Conservation (phyloP, 1,140 invertebrate genomes). For the Aphidius gifuensis region DNA sequence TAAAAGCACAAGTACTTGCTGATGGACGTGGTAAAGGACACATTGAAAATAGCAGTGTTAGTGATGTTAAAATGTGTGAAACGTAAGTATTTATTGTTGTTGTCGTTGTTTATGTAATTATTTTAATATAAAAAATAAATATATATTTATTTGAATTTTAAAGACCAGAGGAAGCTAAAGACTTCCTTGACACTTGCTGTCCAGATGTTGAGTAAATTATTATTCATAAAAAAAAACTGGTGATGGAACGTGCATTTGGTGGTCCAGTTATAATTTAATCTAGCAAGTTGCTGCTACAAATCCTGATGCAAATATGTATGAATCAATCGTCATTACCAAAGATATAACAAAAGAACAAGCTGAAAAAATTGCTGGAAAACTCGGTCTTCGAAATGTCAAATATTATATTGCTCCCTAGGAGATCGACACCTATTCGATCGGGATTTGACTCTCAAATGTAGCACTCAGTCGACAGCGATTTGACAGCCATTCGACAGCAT, state of each 20-base stretch:
- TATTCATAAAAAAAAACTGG: conserved; percentile 97
- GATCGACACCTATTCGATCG: no score
- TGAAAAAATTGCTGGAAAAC: conserved; percentile 68
- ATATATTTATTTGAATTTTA: conserved; percentile 28
- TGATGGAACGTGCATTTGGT: conserved; percentile 92
- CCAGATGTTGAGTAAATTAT: conserved; percentile 88
- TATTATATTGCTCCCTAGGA: conserved; percentile 73
- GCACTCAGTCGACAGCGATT: no score
- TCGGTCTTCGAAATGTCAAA: conserved; percentile 75
- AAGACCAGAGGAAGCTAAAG: conserved; percentile 84
- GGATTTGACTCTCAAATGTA: no score
- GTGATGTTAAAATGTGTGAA: conserved; percentile 88
- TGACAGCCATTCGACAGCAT: no score
- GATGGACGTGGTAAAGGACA: conserved; percentile 91
- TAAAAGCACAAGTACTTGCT: conserved; percentile 97
- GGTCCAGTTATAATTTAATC: conserved; percentile 93
- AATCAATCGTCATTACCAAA: conserved; percentile 83
- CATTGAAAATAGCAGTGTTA: conserved; percentile 89
- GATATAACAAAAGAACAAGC: conserved; percentile 81
- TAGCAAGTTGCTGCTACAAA: conserved; percentile 92
- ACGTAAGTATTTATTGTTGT: conserved; percentile 65
- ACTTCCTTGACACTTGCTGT: conserved; percentile 73
- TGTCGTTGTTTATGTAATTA: no score
- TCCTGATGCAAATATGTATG: conserved; percentile 87
- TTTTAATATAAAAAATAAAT: conserved; percentile 7